Conservation (phyloP, 2,888 invertebrate genomes). For the Philereme transversata region DNA sequence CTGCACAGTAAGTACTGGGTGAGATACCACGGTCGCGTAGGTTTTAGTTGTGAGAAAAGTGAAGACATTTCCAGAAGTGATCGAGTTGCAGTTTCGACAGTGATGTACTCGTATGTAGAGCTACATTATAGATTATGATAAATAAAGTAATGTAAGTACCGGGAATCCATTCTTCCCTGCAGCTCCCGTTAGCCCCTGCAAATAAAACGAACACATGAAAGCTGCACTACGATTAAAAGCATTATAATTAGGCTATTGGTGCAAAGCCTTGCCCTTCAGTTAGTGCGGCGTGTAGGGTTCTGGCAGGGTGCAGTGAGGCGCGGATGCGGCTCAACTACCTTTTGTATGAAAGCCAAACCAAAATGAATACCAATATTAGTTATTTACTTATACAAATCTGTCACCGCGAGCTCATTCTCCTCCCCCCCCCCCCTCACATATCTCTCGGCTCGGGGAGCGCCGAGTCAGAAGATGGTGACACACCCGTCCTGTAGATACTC, state of each 20-base stretch:
- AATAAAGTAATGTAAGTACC: conserved; percentile 78
- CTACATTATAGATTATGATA: background rate
- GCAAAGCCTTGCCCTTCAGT: conserved; percentile 3
- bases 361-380: too few species aligned
- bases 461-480: too few species aligned
- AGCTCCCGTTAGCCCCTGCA: conserved; percentile 91
- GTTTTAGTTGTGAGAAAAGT: background rate
- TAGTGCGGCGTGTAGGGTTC: too few species aligned
- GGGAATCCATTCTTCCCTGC: conserved; percentile 96
- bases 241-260: background rate
- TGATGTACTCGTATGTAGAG: background rate
- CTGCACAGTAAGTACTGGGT: background rate
- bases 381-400: too few species aligned
- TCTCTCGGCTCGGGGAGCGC: too few species aligned
- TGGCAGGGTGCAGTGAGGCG: too few species aligned
- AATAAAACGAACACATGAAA: conserved; percentile 53
- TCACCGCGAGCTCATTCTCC: too few species aligned
- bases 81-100: background rate
- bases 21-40: background rate
- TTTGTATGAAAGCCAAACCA: too few species aligned
- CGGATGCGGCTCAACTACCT: too few species aligned
- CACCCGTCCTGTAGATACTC: too few species aligned
- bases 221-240: conserved; percentile 5
- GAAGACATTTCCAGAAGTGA: background rate
- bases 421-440: too few species aligned